These are phyloP conservation scores for Tenebrio molitor DNA, from an alignment of 1,140 invertebrate species.

Conservation along the genomic window DNA sequence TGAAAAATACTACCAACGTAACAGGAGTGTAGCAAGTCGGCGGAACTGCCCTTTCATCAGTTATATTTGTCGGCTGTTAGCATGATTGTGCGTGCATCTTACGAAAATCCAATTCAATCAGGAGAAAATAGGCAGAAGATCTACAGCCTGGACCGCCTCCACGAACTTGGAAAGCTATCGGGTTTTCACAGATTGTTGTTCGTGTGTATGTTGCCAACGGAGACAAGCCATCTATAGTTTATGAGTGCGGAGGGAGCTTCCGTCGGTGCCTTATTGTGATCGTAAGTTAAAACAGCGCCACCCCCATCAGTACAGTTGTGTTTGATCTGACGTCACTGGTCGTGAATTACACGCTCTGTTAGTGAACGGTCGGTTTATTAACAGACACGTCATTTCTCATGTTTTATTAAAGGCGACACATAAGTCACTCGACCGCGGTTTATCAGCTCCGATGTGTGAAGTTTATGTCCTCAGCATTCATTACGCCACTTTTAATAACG, in stretches of 20 bases:
- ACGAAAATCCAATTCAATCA: constrained; percentile 39
- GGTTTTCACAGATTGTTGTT: constrained; percentile 45
- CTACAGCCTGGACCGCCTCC: constrained; percentile 3
- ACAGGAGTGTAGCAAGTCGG: no score
- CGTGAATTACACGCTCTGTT: constrained; percentile 45
- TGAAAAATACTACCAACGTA: no score
- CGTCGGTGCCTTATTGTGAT: constrained; percentile 41
- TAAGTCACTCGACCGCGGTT: constrained; percentile 23
- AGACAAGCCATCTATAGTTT: constrained; percentile 45
- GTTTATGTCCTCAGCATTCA: not conserved
- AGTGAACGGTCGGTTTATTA: constrained; percentile 39
- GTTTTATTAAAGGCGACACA: constrained; percentile 40
- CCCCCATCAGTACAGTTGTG: constrained; percentile 42
- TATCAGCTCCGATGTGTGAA: not conserved
- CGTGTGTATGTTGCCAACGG: constrained; percentile 40
- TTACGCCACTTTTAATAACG: not conserved
- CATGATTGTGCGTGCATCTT: not conserved
- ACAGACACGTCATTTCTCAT: constrained; percentile 45
- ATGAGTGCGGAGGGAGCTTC: constrained; percentile 39
- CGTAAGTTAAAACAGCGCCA: constrained; percentile 44
- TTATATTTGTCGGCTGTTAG: not conserved
- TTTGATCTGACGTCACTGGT: constrained; percentile 46
- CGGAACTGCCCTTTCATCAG: not conserved
- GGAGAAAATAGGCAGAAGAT: constrained; percentile 7
- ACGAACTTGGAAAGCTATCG: constrained; percentile 37